Evolutionary conservation across 1,140 invertebrate genomes (phyloP).

Genomic region (Proctacanthus coquilletti): DNA sequence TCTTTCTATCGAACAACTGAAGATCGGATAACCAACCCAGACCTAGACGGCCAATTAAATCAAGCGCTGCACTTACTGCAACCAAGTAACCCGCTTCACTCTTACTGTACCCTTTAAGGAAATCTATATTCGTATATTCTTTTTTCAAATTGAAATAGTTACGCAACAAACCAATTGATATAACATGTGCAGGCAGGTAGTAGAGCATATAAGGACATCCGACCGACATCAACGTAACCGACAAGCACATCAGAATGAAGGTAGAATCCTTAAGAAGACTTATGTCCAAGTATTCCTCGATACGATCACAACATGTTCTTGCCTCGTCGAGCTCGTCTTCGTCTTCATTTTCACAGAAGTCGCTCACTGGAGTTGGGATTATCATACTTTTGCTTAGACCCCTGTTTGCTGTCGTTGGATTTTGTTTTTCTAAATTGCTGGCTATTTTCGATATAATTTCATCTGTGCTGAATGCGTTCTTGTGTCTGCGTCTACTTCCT

Average conservation of each 20-base stretch:
- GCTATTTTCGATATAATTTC: conserved; percentile 28
- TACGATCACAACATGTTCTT: conserved; percentile 22
- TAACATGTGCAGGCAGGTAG: conserved; percentile 55
- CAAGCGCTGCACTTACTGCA: conserved; percentile 52
- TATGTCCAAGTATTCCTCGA: conserved; percentile 45
- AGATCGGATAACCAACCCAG: conserved; percentile 55
- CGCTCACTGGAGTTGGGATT: conserved; percentile 28
- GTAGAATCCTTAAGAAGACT: conserved; percentile 46
- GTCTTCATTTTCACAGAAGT: conserved; percentile 16
- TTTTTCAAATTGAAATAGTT: not conserved
- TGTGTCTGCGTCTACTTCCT: conserved; percentile 22
- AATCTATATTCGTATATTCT: not conserved
- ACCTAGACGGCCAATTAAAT: conserved; percentile 49
- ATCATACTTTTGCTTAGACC: conserved; percentile 30
- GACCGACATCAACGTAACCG: conserved; percentile 57
- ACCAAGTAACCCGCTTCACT: conserved; percentile 52
- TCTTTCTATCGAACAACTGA: conserved; percentile 50
- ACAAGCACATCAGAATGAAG: conserved; percentile 54
- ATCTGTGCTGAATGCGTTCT: conserved; percentile 23
- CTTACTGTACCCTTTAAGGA: conserved; percentile 39
- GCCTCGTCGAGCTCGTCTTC: conserved; percentile 15
- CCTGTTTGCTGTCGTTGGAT: conserved; percentile 13
- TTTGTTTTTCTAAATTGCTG: conserved; percentile 21
- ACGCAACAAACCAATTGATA: conserved; percentile 30
- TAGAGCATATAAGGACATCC: conserved; percentile 60